Evolutionary conservation across 2,113 vertebrate species (phyloP), one percentile per base, ranked within the genome.

Genomic region (Datnioides undecimradiatus): DNA sequence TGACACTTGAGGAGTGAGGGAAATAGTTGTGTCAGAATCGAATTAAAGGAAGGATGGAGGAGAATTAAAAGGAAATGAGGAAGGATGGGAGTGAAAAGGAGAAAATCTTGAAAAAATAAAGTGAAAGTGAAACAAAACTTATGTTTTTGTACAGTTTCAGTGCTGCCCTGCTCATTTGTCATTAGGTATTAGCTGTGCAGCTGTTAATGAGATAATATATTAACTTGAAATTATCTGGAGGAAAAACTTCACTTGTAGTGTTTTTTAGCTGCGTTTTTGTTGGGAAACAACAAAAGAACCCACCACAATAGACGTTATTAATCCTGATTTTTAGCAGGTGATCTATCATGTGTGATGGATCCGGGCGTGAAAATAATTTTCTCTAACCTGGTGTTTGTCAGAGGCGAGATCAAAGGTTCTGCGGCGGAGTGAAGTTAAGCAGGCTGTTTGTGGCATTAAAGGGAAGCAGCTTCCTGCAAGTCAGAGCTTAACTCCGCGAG

Each of bases 391-490:
- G 17, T 67, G 48, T 88, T 83, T 86, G 75, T 81, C 34, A 66
- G 29, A 82, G 62, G 13, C 19, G 1, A 38, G 76, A 88, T 87
- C 74, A 87, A 88, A 87, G 59, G 7, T 4, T n/a, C 21, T 21
- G 58, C 57, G 13, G 71, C 17, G 83, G 71, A 64, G 57, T 57
- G 76, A 80, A 80, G 67, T 63, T 76, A 64, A 79, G 69, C 71
- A 68, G 69, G 68, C 69, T 75, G 85, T 76, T 86, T 83, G 65
- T 41, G 67, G 86, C 79, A 51, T 68, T 73, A 76, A 78, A 79
- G 68, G 66, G 31, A 91, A 69, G 62, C 59, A 38, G 74, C 52
- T 79, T 66, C 59, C 38, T 80, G 52, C 41, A 23, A 77, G 45
- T 63, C 55, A 19, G 58, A 74, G 85, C 76, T 80, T 78, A 86